Evolutionary conservation across 2,888 invertebrate genomes (phyloP), one percentile per base, ranked within the genome.

Genomic region (Capitulum mitella): DNA sequence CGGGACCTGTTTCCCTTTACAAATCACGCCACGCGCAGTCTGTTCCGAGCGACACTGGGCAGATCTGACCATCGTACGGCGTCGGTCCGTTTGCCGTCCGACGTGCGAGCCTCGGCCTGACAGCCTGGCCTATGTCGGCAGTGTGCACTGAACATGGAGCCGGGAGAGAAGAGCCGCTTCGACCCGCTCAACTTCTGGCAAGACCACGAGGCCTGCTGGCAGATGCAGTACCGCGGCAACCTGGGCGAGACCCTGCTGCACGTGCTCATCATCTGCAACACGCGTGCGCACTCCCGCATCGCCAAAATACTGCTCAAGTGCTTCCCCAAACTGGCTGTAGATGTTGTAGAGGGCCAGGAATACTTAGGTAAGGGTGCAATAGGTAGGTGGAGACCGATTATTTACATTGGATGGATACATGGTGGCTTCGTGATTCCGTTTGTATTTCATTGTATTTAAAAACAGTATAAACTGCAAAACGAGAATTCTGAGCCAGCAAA

Each of bases 301-400:
- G 97, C 97, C 0, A 90, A 96, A 82, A 93, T 95, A 8, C 87
- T 99, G 79, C 89, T 99, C 34, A 92, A 94, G 85, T 92, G 95
- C 84, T 98, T 94, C 85, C 97, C 98, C 0, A 93, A 93, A 83
- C 87, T 98, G 81, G 92, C 94, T 0, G 87, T 95, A 80, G 98
- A 99, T 86, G 93, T 97, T 5, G 97, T 98, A 79, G 97, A 98
- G 87, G 97, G 97, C 0, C 97, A 97, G 86, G 98, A 98, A 87
- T 98, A 98, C 87, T 90, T 96, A 84, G 97, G 94, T 92, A 85
- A 83, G 85, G 32, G 3, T n/a, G 61, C 12, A 0, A 14, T 32
- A 29, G 26, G 22, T 6, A 46, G 16, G 61, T 70, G 19, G 34
- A 43, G 37, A 78, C 58, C 48, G 8, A 77, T 77, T 5, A 34